Evolutionary conservation across 2,888 invertebrate genomes (phyloP).

Genomic region (Harpalus rubripes): DNA sequence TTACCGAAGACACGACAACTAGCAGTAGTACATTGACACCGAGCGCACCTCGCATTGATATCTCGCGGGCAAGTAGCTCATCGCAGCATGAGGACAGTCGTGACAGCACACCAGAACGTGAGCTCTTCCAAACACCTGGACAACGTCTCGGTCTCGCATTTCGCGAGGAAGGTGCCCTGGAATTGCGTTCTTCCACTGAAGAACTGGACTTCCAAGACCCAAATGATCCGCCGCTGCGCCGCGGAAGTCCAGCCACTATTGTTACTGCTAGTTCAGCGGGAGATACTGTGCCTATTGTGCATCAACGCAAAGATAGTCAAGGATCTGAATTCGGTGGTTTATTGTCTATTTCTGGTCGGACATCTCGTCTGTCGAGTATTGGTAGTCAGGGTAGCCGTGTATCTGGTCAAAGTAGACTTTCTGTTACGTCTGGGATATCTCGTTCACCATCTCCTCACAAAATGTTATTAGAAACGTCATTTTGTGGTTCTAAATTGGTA

Average conservation of each 20-base stretch:
- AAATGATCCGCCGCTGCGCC: conserved; percentile 72
- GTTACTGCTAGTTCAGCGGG: conserved; percentile 73
- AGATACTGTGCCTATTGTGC: conserved; percentile 67
- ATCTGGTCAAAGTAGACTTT: conserved; percentile 80
- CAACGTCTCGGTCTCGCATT: conserved; percentile 80
- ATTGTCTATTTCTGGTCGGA: conserved; percentile 87
- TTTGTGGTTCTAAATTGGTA: conserved; percentile 89
- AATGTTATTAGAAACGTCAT: conserved; percentile 93
- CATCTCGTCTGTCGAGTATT: conserved; percentile 89
- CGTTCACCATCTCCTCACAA: conserved; percentile 94
- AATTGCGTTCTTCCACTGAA: conserved; percentile 92
- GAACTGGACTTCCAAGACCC: conserved; percentile 91
- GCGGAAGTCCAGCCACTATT: conserved; percentile 72
- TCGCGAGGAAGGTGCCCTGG: conserved; percentile 89
- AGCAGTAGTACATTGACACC: conserved; percentile 78
- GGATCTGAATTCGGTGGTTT: conserved; percentile 87
- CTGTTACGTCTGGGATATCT: conserved; percentile 80
- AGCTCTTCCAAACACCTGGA: conserved; percentile 79
- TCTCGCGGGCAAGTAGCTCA: conserved; percentile 92
- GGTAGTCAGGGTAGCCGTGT: conserved; percentile 85
- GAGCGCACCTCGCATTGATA: conserved; percentile 91
- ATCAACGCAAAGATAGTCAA: conserved; percentile 84
- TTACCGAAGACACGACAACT: conserved; percentile 77
- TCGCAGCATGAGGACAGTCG: conserved; percentile 90
- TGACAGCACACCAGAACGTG: conserved; percentile 91